Base-by-base conservation (phyloP, 2,797 vertebrate species). In the Pantherophis alleghaniensis region DNA sequence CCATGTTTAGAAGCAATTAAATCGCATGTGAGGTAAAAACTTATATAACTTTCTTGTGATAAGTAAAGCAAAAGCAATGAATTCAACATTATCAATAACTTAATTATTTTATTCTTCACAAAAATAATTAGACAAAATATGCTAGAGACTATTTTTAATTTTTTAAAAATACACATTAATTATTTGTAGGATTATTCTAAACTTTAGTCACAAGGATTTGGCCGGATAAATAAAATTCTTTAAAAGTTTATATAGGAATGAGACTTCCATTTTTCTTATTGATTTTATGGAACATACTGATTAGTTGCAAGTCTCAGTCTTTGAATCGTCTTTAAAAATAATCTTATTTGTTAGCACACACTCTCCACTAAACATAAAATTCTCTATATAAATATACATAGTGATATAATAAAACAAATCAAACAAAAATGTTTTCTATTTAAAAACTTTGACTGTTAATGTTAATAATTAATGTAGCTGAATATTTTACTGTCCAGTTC, bases 111-210 rank as follows among this genome's bases (percentile, higher is more conserved):
- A 91, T 91, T 92, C 86, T 94, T 93, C 66, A 95, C 42, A 51
- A 94, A 95, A 95, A 95, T 92, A 95, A 95, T 93, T 61, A 88
- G 63, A 86, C 69, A 95, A 95, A 83, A 24, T 55, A 7, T 37
- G 12, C 2, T 53, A 16, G 26, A 28, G 28, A n/a, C 16, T 87
- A 63, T 63, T 28, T 56, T n/a, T 87, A 53, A n/a, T 88, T 57
- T 88, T 57, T 1, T 5, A 37, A 88, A 32, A 87, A 87, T 87
- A 16, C 53, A 87, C 1, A 55, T n/a, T 56, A 55, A 28, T 18
- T 56, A 89, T 24, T 16, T 16, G 26, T 60, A 83, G 60, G 22
- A 89, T 60, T 26, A 20, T 20, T 92, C 87, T 92, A 89, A 74
- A 88, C 3, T 20, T 89, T 53, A 74, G 55, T 13, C 59, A 91